Evolutionary conservation across 2,113 vertebrate genomes (phyloP).

Genomic region (Lophius piscatorius): DNA sequence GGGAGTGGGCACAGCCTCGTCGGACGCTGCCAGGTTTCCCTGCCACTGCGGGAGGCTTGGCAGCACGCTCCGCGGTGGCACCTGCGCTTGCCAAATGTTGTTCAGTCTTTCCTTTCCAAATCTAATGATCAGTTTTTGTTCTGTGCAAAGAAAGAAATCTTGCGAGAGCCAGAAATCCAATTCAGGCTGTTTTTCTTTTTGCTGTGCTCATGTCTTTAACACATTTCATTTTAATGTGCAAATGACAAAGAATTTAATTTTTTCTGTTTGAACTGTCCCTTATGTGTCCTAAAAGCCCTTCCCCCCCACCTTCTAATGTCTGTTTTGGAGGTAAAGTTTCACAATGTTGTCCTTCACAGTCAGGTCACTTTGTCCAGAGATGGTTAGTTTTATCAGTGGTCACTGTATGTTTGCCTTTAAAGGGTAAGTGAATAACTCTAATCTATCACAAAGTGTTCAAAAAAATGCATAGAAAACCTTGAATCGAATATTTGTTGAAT

Average conservation of each 20-base stretch:
- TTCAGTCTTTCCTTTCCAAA: conserved; percentile 81
- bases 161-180: conserved; percentile 17
- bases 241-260: conserved; percentile 35
- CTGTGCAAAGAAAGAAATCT: conserved; percentile 27
- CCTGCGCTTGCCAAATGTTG: conserved; percentile 80
- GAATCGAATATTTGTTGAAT: neutral
- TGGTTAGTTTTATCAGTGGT: conserved; percentile 44
- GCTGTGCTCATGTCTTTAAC: conserved; percentile 31
- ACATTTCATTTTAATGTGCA: conserved; percentile 30
- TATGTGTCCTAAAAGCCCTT: conserved; percentile 28
- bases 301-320: conserved; percentile 14
- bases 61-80: conserved; percentile 43
- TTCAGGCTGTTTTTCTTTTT: conserved; percentile 16
- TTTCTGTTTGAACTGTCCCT: conserved; percentile 22
- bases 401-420: conserved; percentile 46
- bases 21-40: conserved; percentile 60
- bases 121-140: conserved; percentile 59
- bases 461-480: too few species aligned
- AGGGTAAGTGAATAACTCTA: conserved; percentile 52
- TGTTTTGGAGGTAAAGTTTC: conserved; percentile 22
- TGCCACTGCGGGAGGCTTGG: conserved; percentile 62
- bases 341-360: conserved; percentile 28
- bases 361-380: conserved; percentile 24
- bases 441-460: too few species aligned
- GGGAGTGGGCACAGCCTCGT: conserved; percentile 61